These are phyloP conservation scores for Tipula unca DNA, from an alignment of 2,888 invertebrate genomes.

Conservation along the genomic window DNA sequence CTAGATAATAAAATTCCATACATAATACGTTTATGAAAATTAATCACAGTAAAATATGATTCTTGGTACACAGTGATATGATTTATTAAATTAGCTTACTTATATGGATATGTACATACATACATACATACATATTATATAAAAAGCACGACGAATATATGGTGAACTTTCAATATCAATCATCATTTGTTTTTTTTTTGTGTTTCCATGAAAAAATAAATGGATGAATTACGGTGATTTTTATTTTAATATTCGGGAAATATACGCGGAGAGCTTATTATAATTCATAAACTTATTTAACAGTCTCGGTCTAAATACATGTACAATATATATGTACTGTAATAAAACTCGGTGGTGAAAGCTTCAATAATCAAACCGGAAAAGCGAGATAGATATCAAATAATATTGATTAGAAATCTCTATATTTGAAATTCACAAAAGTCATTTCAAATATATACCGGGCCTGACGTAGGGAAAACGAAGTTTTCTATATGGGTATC, in stretches of 20 bases:
- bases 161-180: conserved; percentile 8
- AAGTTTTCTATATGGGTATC: no score
- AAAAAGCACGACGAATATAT: not conserved
- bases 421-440: no score
- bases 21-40: not conserved
- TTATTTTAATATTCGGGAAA: not conserved
- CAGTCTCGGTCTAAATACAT: not conserved
- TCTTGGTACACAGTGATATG: not conserved
- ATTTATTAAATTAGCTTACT: not conserved
- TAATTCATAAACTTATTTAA: not conserved
- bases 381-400: no score
- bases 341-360: not conserved
- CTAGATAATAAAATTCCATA: not conserved
- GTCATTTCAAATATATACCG: no score
- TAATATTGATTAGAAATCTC: no score
- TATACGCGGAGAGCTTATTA: not conserved
- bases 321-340: not conserved
- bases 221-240: not conserved
- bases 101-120: not conserved
- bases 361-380: no score
- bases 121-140: not conserved
- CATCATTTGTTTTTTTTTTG: not conserved
- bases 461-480: no score
- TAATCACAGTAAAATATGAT: not conserved
- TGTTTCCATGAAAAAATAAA: not conserved